Evolutionary conservation across 2,113 vertebrate genomes (phyloP).

Genomic region (Microtus pennsylvanicus): DNA sequence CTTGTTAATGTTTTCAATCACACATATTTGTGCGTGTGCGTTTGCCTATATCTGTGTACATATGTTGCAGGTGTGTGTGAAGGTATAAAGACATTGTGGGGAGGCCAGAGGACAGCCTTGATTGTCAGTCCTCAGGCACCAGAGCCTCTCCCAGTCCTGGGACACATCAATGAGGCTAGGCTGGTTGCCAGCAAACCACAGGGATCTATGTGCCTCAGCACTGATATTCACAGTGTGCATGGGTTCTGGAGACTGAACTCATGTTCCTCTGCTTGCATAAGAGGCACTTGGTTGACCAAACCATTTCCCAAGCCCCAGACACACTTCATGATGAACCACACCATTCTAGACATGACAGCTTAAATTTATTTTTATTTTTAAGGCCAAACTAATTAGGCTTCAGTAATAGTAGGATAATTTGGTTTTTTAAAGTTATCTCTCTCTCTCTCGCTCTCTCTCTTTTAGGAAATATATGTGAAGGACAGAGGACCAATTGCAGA

Average conservation of each 20-base stretch:
- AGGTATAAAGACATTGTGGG: neutral
- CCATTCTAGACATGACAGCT: neutral
- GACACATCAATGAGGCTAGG: neutral
- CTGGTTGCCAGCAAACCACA: neutral
- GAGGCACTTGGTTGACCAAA: neutral
- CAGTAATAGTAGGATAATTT: neutral
- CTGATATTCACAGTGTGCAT: neutral
- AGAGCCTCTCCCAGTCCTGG: neutral
- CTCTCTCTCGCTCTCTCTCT: conserved; percentile 18
- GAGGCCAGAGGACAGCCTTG: neutral
- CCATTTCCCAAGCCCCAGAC: neutral
- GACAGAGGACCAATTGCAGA: neutral
- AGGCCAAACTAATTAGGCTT: neutral
- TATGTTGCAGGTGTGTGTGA: neutral
- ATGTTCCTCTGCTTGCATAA: too few species aligned
- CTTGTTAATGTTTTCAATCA: conserved; percentile 24
- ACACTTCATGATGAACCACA: neutral
- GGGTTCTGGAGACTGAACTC: neutral
- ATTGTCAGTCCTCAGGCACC: neutral
- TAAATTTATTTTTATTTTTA: conserved; percentile 47
- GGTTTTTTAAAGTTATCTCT: neutral
- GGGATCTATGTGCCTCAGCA: neutral
- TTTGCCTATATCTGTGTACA: neutral
- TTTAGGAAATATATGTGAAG: neutral
- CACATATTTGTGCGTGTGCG: neutral